A percentile compares a stretch with the other conserved stretches of the same genome.
Evolutionary conservation across 1,140 invertebrate genomes (phyloP).

Genomic region (Drosophila ohnishii): DNA sequence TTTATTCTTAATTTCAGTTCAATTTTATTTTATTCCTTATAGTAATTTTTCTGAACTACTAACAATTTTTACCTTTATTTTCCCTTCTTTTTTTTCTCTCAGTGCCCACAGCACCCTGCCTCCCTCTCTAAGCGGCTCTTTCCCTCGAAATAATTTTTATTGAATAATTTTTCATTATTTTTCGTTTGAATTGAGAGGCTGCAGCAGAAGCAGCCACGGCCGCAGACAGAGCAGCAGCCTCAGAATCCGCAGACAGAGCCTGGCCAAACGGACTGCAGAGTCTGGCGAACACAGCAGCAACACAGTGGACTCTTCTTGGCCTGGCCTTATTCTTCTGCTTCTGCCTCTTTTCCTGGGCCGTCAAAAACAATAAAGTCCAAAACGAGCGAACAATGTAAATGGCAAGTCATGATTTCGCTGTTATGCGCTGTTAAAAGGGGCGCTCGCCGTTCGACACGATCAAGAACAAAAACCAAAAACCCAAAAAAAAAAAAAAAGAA

Average conservation of each 20-base stretch:
- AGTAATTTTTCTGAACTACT: too few relatives aligned
- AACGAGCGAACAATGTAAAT: constrained; percentile 83
- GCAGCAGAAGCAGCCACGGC: constrained; percentile 55
- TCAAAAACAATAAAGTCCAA: constrained; percentile 83
- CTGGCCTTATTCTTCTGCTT: constrained; percentile 28
- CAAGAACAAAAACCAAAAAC: constrained; percentile 74
- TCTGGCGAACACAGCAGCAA: neutral
- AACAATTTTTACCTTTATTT: neutral
- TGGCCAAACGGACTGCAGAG: constrained; percentile 30
- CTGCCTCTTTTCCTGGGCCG: constrained; percentile 39
- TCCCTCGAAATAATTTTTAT: constrained; percentile 82
- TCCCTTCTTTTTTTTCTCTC: neutral
- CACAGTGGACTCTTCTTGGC: constrained; percentile 18
- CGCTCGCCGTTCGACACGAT: constrained; percentile 83
- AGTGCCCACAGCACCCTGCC: constrained; percentile 18
- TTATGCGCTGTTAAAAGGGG: constrained; percentile 83
- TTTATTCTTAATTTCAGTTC: too few relatives aligned
- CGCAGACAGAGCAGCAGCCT: constrained; percentile 1
- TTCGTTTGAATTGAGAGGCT: constrained; percentile 81
- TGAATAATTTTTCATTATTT: constrained; percentile 83
- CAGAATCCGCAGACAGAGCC: constrained; percentile 30
- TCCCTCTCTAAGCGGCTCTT: constrained; percentile 22
- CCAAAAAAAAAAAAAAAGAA: constrained; percentile 33
- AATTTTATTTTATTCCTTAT: too few relatives aligned
- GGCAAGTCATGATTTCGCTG: constrained; percentile 83